Evolutionary conservation across 1,140 invertebrate species (phyloP), one percentile per base, ranked within the genome.

Genomic region (Trinorchestia longiramus): DNA sequence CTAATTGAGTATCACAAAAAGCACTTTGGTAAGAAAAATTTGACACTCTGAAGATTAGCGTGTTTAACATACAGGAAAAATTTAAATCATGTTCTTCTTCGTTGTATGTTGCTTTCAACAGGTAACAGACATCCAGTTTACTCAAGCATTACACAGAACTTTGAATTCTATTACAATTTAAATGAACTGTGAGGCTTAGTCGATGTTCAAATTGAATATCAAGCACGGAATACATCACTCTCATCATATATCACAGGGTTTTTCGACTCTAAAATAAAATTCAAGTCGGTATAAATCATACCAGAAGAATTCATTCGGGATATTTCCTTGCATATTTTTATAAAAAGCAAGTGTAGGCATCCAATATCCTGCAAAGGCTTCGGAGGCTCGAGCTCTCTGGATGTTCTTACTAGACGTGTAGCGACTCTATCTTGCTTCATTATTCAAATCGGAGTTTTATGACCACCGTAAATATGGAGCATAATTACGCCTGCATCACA

Each of bases 401-500:
- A 90, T 28, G 88, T 41, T 90, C 88, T 4, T 90, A 87, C 88
- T 41, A 28, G 41, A 42, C 88, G 88, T 90, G 41, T 42, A 15
- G 43, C 43, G 88, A 90, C 88, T 90, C 43, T 90, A 90, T 90
- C 88, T 90, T 43, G 88, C 43, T 90, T 42, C 88, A 90, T 90
- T 90, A 90, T 90, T 90, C 88, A 90, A 90, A 90, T 42, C 88
- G 36, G 88, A 41, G 88, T 41, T 90, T 90, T 90, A 90, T 42
- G n/a, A 42, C 41, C 43, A 28, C 43, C 88, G 88, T 90, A 90
- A 90, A 90, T 90, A 90, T 90, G 88, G 43, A 90, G 3, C 88
- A 90, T 90, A 43, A 90, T 90, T 90, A 90, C 43, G 88, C 36
- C 43, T 90, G 88, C 88, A 90, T 90, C 88, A 43, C 88, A 90